Evolutionary conservation across 1,140 invertebrate genomes (phyloP).

Genomic region (Galleria mellonella): DNA sequence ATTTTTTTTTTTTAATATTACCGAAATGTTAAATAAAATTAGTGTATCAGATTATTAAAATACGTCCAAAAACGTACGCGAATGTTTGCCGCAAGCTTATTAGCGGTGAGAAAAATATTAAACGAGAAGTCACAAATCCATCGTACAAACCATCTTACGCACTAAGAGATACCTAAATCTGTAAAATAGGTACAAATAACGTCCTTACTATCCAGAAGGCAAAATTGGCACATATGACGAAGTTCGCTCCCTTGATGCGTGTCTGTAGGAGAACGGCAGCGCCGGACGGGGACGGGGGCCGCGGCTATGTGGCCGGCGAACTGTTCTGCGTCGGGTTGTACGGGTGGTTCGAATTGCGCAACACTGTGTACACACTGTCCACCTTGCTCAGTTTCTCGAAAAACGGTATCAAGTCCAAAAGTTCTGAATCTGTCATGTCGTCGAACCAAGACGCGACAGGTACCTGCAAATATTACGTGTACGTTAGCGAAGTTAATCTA

Average conservation of each 20-base stretch:
- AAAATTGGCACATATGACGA: slow-evolving; percentile 75
- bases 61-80: not conserved
- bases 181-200: slow-evolving; percentile 70
- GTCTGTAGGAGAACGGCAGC: slow-evolving; percentile 17
- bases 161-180: slow-evolving; percentile 68
- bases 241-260: slow-evolving; percentile 51
- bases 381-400: slow-evolving; percentile 96
- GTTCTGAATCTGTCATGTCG: slow-evolving; percentile 95
- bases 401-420: slow-evolving; percentile 95
- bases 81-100: slow-evolving; percentile 3
- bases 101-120: slow-evolving; percentile 6
- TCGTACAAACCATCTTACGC: slow-evolving; percentile 62
- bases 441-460: slow-evolving; percentile 98
- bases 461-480: slow-evolving; percentile 78
- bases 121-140: slow-evolving; percentile 40
- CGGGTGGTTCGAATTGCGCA: slow-evolving; percentile 91
- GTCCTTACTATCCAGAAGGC: slow-evolving; percentile 73
- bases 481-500: too few species aligned
- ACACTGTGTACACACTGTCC: slow-evolving; percentile 94
- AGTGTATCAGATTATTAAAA: not conserved
- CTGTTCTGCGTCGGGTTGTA: slow-evolving; percentile 77
- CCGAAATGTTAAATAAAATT: slow-evolving; percentile 1
- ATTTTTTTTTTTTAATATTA: not conserved
- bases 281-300: slow-evolving; percentile 6
- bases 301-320: slow-evolving; percentile 62